A percentile compares a stretch with the other conserved stretches of the same genome.
Conservation (phyloP, 2,888 invertebrate genomes). For the Tinea semifulvella region DNA sequence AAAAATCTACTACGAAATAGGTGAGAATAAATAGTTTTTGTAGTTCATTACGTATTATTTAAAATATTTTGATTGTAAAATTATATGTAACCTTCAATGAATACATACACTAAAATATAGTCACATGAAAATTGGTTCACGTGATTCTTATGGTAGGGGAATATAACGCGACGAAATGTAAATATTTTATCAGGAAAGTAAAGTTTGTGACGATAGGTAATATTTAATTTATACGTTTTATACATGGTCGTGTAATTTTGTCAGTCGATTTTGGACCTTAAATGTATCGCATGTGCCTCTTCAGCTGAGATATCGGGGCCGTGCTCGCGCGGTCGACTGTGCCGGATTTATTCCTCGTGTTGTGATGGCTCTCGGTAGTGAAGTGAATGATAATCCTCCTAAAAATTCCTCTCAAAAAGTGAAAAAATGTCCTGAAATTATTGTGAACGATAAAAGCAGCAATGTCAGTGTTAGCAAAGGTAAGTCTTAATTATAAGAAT, state of each 20-base stretch:
- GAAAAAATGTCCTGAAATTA: slow-evolving; percentile 57
- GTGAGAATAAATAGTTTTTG: too few species aligned
- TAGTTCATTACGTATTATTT: too few species aligned
- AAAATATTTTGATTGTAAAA: too few species aligned
- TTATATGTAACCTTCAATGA: too few species aligned
- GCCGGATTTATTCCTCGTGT: slow-evolving; percentile 61
- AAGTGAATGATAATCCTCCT: slow-evolving; percentile 62
- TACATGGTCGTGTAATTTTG: slow-evolving; percentile 27
- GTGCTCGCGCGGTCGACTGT: slow-evolving; percentile 29
- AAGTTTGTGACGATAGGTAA: not conserved
- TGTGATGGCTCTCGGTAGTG: slow-evolving; percentile 68
- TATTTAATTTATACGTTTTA: slow-evolving; percentile 23
- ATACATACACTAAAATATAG: too few species aligned
- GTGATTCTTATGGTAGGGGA: not conserved
- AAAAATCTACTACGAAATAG: too few species aligned
- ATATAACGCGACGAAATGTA: not conserved
- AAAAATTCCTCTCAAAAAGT: slow-evolving; percentile 59
- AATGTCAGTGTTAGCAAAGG: slow-evolving; percentile 56
- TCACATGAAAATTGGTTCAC: slow-evolving; percentile 2
- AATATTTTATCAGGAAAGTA: not conserved
- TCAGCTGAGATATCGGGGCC: slow-evolving; percentile 61
- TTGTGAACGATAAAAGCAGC: slow-evolving; percentile 49
- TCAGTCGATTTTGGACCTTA: slow-evolving; percentile 59
- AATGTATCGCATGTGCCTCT: slow-evolving; percentile 59
- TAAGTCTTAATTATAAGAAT: slow-evolving; percentile 37